A percentile compares a stretch with the other conserved stretches of the same genome.
These are phyloP conservation scores for Capromys pilorides DNA, from an alignment of 2,797 vertebrate genomes.

Conservation along the genomic window DNA sequence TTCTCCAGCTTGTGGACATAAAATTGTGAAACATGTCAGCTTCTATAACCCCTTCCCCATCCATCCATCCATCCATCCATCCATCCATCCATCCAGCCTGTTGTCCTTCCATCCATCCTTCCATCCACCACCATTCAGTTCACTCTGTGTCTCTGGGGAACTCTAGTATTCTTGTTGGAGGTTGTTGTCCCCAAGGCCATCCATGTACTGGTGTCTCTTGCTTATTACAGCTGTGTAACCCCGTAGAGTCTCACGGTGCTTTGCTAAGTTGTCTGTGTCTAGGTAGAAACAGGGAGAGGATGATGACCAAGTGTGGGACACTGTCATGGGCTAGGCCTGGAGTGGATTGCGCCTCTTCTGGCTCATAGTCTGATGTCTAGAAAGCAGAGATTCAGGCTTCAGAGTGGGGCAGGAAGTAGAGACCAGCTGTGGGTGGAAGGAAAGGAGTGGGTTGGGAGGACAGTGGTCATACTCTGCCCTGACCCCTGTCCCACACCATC, in stretches of 20 bases:
- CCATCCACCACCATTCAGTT: background rate
- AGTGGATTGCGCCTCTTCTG: background rate
- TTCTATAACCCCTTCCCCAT: background rate
- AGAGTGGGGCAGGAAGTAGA: background rate
- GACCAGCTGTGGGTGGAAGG: background rate
- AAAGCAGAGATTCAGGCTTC: background rate
- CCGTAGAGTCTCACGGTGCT: background rate
- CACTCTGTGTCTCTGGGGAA: background rate
- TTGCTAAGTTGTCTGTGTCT: background rate
- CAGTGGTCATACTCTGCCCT: too few relatives aligned
- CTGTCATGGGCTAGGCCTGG: background rate
- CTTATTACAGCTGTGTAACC: background rate
- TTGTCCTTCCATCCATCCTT: background rate
- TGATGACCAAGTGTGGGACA: background rate
- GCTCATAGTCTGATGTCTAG: background rate
- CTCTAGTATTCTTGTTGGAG: background rate
- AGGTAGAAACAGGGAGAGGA: background rate
- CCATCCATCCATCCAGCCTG: background rate
- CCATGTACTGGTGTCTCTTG: background rate
- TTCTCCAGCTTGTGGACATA: background rate
- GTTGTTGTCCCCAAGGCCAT: background rate
- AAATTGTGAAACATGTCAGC: background rate
- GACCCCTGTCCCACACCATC: background rate
- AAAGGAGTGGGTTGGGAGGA: background rate
- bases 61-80: background rate